Evolutionary conservation across 2,888 invertebrate species (phyloP).

Genomic region (Cerastoderma edule): DNA sequence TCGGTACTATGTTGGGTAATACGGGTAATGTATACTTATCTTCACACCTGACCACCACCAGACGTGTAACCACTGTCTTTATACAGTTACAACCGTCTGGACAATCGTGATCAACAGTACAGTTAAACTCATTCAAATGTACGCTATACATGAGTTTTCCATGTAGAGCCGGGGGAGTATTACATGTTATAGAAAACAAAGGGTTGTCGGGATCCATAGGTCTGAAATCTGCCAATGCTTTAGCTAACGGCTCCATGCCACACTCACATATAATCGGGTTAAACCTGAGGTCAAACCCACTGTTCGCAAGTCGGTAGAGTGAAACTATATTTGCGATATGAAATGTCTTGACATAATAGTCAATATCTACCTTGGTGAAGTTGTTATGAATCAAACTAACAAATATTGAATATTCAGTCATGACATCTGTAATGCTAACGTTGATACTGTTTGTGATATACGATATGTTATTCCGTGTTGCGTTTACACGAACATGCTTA

Average conservation of each 20-base stretch:
- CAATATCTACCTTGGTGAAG: constrained; percentile 16
- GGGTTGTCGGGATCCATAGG: constrained; percentile 40
- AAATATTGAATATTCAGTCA: background rate
- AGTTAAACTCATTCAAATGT: constrained; percentile 33
- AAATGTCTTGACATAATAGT: constrained; percentile 29
- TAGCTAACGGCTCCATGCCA: constrained; percentile 26
- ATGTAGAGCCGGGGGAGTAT: constrained; percentile 13
- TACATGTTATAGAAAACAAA: constrained; percentile 42
- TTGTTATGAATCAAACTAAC: constrained; percentile 32
- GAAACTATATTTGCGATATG: constrained; percentile 20
- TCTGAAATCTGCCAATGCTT: constrained; percentile 4
- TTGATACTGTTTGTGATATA: constrained; percentile 35
- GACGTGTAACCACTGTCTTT: constrained; percentile 19
- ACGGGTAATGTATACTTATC: background rate
- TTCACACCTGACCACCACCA: constrained; percentile 26
- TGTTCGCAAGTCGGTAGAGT: constrained; percentile 15
- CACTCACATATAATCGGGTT: constrained; percentile 56
- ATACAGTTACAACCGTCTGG: constrained; percentile 38
- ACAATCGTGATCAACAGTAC: constrained; percentile 33
- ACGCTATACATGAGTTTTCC: constrained; percentile 33
- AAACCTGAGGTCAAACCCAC: constrained; percentile 42
- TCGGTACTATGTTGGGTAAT: constrained; percentile 26
- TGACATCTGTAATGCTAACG: constrained; percentile 15
- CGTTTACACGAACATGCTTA: constrained; percentile 21
- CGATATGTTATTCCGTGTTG: constrained; percentile 31